Base-by-base conservation (phyloP, 2,888 invertebrate species). In the Halocaridina rubra region DNA sequence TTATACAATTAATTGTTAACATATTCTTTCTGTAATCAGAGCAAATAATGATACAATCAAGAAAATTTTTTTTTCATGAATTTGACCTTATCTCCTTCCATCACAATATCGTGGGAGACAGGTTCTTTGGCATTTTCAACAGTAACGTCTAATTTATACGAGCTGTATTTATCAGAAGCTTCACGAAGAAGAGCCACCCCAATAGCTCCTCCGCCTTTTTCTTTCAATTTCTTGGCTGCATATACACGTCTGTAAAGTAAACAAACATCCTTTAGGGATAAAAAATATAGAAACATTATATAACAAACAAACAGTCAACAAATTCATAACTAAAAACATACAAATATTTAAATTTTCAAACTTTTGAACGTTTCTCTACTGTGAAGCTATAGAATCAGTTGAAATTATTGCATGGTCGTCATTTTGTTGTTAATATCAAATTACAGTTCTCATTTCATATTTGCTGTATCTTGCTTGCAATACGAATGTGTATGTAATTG, bases 151-250 rank as follows among this genome's bases (percentile, higher is more conserved):
- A 97, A 93, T 90, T 94, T 96, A 91, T 93, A 97, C 79, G 94
- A 93, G 90, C 95, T 94, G 90, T 96, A 97, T 88, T 94, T 93
- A 30, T 93, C 93, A 90, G 96, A 95, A 90, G 96, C 95, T 90
- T 97, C 95, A 57, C 97, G 92, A 53, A 97, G 91, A 88, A 97
- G 94, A 90, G 94, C 97, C 90, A 95, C 95, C 24, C 97, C 97
- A 59, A 94, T 93, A 90, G 93, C 93, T 90, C 95, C 94, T 7
- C 93, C 93, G 8, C 95, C 92, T 90, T 96, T 96, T 89, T 95
- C 95, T 90, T 95, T 94, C 77, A 97, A 92, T 92, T 97, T 97
- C 29, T 94, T 93, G 90, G 96, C 95, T 0, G 97, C 95, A 92
- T 96, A 97, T 89, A 95, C 95, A 71, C 95, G 95, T 19, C 96